A percentile compares a stretch with the other conserved stretches of the same genome.
These are phyloP conservation scores for Megaleporinus macrocephalus DNA, from an alignment of 2,113 vertebrate species.

Conservation along the genomic window DNA sequence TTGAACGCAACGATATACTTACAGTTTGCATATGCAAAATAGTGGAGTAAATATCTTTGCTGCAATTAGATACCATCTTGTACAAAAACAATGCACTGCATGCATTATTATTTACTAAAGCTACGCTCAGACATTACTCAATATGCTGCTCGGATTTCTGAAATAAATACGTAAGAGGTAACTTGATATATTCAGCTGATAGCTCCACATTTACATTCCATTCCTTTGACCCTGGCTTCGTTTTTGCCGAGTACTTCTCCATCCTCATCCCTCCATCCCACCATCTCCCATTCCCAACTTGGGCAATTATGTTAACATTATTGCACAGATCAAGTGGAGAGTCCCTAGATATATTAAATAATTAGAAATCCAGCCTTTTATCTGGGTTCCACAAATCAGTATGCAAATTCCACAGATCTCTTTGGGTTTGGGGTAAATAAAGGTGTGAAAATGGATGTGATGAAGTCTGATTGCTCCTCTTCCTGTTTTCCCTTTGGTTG, in stretches of 20 bases:
- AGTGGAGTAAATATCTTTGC: not conserved
- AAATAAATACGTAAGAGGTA: constrained; percentile 24
- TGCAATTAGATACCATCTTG: not conserved
- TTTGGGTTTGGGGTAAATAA: constrained; percentile 80
- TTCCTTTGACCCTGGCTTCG: constrained; percentile 21
- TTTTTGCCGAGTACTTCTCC: constrained; percentile 58
- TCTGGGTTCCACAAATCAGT: constrained; percentile 81
- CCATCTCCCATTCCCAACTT: constrained; percentile 72
- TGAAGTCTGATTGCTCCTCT: constrained; percentile 75
- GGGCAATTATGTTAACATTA: constrained; percentile 85
- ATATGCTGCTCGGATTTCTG: constrained; percentile 23
- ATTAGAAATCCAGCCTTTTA: constrained; percentile 82
- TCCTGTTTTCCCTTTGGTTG: constrained; percentile 76
- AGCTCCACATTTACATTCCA: constrained; percentile 6
- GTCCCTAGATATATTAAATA: constrained; percentile 84
- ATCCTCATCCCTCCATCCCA: constrained; percentile 64
- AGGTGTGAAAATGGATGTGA: constrained; percentile 77
- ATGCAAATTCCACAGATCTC: constrained; percentile 79
- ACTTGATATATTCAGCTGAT: not conserved
- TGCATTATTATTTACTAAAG: constrained; percentile 1
- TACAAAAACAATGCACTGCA: not conserved
- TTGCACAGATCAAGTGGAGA: constrained; percentile 78
- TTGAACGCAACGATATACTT: not conserved
- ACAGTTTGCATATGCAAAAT: not conserved
- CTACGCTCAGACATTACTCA: constrained; percentile 1